Conservation (phyloP, 1,140 invertebrate genomes). For the Ceratitis capitata region DNA sequence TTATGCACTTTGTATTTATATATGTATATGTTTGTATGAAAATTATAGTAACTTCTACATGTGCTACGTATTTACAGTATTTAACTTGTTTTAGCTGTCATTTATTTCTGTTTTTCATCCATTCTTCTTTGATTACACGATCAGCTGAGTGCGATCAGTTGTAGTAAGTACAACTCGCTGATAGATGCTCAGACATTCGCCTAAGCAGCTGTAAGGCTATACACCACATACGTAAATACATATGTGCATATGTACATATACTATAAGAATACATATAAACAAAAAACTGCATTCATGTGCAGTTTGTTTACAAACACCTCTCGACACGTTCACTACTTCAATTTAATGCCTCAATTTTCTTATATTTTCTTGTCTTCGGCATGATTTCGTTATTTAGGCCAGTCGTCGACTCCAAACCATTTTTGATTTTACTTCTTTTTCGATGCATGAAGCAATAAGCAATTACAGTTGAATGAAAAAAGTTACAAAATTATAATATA, state of each 20-base stretch:
- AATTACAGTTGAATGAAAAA: background rate
- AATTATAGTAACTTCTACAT: too few species aligned
- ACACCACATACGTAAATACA: too few species aligned
- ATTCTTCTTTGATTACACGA: conserved; percentile 13
- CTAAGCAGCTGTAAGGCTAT: too few species aligned
- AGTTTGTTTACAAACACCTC: conserved; percentile 14
- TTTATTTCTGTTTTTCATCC: background rate
- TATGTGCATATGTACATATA: background rate
- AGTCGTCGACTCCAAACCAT: background rate
- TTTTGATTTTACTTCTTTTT: conserved; percentile 14
- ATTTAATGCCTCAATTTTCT: background rate
- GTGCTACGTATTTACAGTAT: background rate
- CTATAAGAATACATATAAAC: background rate
- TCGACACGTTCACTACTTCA: background rate
- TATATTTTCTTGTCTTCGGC: background rate
- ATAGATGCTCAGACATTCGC: background rate
- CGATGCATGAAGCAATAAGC: background rate
- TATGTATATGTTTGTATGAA: background rate
- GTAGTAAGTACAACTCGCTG: background rate
- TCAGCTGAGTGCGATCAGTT: conserved; percentile 2
- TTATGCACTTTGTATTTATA: background rate
- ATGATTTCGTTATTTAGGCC: conserved; percentile 31
- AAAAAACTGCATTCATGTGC: background rate
- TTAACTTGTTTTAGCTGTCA: background rate
- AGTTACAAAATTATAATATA: too few species aligned